These are phyloP conservation scores for Drosophila subpulchrella DNA, from an alignment of 1,140 invertebrate species.

Conservation along the genomic window DNA sequence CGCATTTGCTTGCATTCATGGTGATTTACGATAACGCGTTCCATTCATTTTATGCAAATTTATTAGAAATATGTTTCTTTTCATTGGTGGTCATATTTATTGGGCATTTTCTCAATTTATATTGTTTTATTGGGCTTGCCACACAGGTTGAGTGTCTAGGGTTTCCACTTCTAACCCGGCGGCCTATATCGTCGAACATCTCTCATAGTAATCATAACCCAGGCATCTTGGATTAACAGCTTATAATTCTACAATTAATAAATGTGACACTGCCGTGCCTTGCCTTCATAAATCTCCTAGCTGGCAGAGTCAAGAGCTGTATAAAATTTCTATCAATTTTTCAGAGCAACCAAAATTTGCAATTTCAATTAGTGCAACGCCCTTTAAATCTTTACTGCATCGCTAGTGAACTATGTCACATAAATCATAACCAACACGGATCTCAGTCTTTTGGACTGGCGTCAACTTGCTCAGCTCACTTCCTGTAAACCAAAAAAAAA, in stretches of 20 bases:
- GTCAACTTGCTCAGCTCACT: slow-evolving; percentile 56
- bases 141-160: slow-evolving; percentile 65
- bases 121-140: slow-evolving; percentile 68
- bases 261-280: slow-evolving; percentile 62
- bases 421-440: slow-evolving; percentile 67
- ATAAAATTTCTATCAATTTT: slow-evolving; percentile 77
- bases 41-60: slow-evolving; percentile 77
- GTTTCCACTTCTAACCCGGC: slow-evolving; percentile 39
- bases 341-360: slow-evolving; percentile 59
- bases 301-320: slow-evolving; percentile 40
- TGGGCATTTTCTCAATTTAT: slow-evolving; percentile 64
- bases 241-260: slow-evolving; percentile 81
- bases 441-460: slow-evolving; percentile 31
- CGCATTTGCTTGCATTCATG: slow-evolving; percentile 23
- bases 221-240: slow-evolving; percentile 32
- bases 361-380: slow-evolving; percentile 83
- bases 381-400: slow-evolving; percentile 34
- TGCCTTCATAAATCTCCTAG: slow-evolving; percentile 52
- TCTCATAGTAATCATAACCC: slow-evolving; percentile 41
- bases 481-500: slow-evolving; percentile 34
- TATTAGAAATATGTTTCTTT: slow-evolving; percentile 36
- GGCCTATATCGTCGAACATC: slow-evolving; percentile 28
- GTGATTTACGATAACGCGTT: slow-evolving; percentile 79
- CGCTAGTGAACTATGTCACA: slow-evolving; percentile 67
- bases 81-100: slow-evolving; percentile 53